Percentiles rank a stretch among this genome's conserved stretches.
phyloP scores from a whole-genome alignment of 2,888 invertebrate genomes.

The Tetranychus truncatus region DNA sequence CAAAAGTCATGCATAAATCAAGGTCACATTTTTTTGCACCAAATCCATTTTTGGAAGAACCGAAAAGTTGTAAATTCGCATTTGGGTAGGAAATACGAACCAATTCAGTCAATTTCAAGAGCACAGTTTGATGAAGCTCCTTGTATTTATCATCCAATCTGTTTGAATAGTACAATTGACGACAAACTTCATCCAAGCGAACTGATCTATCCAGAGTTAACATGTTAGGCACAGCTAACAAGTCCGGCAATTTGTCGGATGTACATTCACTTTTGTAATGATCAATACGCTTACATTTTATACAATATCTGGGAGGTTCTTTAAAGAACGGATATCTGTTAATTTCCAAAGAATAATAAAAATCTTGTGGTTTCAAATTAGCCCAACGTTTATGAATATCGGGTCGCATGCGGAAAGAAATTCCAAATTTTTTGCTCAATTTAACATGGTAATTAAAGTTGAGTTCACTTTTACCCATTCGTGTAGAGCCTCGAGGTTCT shows the following conservation, averaged over 20 bases:
- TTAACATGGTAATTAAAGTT: neutral
- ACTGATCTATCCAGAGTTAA: conserved; percentile 30
- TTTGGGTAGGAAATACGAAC: conserved; percentile 31
- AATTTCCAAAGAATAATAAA: conserved; percentile 9
- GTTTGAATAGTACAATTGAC: conserved; percentile 29
- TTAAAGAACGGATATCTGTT: conserved; percentile 16
- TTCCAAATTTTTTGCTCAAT: neutral
- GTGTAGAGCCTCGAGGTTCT: neutral
- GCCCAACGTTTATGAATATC: neutral
- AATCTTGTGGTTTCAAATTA: neutral
- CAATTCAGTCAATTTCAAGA: conserved; percentile 32
- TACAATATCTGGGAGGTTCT: conserved; percentile 22
- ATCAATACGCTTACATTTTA: conserved; percentile 36
- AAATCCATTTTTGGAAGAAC: conserved; percentile 43
- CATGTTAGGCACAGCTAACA: conserved; percentile 32
- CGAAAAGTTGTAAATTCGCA: conserved; percentile 39
- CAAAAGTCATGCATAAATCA: conserved; percentile 42
- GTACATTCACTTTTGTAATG: conserved; percentile 38
- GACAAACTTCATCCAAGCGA: conserved; percentile 31
- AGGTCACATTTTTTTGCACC: conserved; percentile 41
- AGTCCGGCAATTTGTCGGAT: conserved; percentile 35
- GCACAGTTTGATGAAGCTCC: conserved; percentile 29
- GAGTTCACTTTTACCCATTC: neutral
- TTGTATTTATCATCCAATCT: conserved; percentile 27
- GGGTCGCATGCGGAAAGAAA: neutral